Evolutionary conservation across 2,113 vertebrate genomes (phyloP), one percentile per base, ranked within the genome.

Genomic region (Nettapus auritus): DNA sequence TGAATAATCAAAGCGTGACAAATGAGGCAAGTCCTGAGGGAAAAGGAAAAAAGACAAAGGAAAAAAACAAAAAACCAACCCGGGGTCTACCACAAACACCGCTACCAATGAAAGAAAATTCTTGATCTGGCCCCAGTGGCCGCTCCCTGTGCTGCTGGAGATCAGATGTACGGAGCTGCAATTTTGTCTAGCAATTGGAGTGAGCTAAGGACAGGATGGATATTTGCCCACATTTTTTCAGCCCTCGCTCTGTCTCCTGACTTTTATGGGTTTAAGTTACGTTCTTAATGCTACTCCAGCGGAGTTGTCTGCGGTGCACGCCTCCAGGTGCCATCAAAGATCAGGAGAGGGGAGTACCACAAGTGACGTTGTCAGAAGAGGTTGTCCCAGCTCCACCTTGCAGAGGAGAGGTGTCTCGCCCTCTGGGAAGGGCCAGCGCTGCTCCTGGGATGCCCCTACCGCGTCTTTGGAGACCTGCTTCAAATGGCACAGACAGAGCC

Each of bases 151-250:
- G 88, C 93, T 95, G 91, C 83, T 91, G 70, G 57, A 88, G 78
- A 85, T 91, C 88, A 93, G 85, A 86, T 92, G 96, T 68, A 91
- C 14, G 36, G 69, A 86, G 96, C 91, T 93, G 88, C 92, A 79
- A 38, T 82, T 95, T 86, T 93, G 93, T 91, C 88, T 82, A 82
- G 86, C 79, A 88, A 77, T 74, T 89, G 92, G 93, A 97, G 94
- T 93, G 88, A 94, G 95, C 59, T 95, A 69, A 95, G 94, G 97
- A 94, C 95, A 94, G 91, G 89, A 87, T 96, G 96, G 92, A 96
- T 92, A 88, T 69, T 94, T 50, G n/a, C 94, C 95, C 93, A 88
- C 93, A 79, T 84, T 90, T 92, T 93, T 86, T 89, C 92, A 84
- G 93, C 70, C 78, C 82, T 95, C 57, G 62, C 55, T 88, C 86